Evolutionary conservation across 1,140 invertebrate genomes (phyloP).

Genomic region (Oryctes rhinoceros): DNA sequence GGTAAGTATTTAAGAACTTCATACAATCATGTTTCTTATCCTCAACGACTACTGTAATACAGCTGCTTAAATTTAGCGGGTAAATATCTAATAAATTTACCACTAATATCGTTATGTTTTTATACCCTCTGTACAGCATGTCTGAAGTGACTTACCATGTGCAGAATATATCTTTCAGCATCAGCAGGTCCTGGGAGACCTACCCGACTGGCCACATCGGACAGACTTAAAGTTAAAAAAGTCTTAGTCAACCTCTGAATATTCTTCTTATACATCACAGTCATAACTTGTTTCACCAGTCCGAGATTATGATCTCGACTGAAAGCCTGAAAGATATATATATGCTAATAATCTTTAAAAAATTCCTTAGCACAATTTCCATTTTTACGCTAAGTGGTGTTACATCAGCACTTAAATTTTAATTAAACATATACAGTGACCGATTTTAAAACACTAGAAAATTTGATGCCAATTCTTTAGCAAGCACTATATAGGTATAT

Average conservation of each 20-base stretch:
- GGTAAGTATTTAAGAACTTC: too few species aligned
- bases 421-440: too few species aligned
- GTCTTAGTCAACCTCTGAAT: slow-evolving; percentile 97
- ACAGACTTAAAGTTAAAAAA: slow-evolving; percentile 92
- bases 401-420: too few species aligned
- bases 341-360: not conserved
- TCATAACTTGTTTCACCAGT: slow-evolving; percentile 84
- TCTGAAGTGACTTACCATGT: slow-evolving; percentile 76
- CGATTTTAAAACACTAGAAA: not conserved
- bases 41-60: too few species aligned
- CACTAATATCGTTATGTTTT: too few species aligned
- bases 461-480: not conserved
- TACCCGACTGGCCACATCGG: slow-evolving; percentile 92
- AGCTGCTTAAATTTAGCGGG: too few species aligned
- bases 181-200: slow-evolving; percentile 83
- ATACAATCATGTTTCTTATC: too few species aligned
- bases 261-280: slow-evolving; percentile 93
- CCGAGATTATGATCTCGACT: slow-evolving; percentile 86
- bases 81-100: too few species aligned
- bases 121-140: too few species aligned
- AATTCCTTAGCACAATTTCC: too few species aligned
- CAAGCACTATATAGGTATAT: not conserved
- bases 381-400: not conserved
- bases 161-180: slow-evolving; percentile 93
- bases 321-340: slow-evolving; percentile 65